Conservation (phyloP, 2,888 invertebrate genomes). For the Julus scanicus region DNA sequence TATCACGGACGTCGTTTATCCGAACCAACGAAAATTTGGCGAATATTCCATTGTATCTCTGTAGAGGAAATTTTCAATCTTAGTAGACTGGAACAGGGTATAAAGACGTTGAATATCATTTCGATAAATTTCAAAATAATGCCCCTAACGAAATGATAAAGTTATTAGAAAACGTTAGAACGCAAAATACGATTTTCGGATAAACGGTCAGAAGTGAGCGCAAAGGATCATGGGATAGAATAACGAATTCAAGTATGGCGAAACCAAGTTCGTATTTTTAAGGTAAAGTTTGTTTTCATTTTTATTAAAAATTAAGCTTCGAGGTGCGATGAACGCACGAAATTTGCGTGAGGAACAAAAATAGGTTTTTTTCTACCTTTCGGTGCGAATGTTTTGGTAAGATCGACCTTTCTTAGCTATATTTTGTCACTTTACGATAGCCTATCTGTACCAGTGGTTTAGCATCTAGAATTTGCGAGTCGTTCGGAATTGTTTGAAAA, state of each 20-base stretch:
- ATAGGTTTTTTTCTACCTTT: slow-evolving; percentile 24
- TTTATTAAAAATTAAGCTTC: background rate
- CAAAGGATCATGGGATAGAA: slow-evolving; percentile 23
- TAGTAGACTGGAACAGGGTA: background rate
- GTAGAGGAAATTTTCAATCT: background rate
- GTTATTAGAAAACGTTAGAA: background rate
- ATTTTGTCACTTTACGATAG: slow-evolving; percentile 11
- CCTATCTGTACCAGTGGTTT: slow-evolving; percentile 31
- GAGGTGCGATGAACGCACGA: background rate
- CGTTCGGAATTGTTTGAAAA: background rate
- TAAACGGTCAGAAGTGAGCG: background rate
- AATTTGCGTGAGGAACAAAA: background rate
- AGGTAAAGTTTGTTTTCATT: slow-evolving; percentile 35
- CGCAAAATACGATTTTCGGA: background rate
- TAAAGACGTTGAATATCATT: background rate
- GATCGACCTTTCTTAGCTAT: background rate
- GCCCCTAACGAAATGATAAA: background rate
- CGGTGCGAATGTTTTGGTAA: background rate
- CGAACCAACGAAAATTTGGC: background rate
- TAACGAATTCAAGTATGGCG: slow-evolving; percentile 47
- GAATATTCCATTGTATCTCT: background rate
- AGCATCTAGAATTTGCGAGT: background rate
- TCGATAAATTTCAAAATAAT: background rate
- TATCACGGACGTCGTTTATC: background rate
- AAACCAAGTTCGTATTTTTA: slow-evolving; percentile 47